Evolutionary conservation across 2,888 invertebrate genomes (phyloP).

Genomic region (Orthosia incerta): DNA sequence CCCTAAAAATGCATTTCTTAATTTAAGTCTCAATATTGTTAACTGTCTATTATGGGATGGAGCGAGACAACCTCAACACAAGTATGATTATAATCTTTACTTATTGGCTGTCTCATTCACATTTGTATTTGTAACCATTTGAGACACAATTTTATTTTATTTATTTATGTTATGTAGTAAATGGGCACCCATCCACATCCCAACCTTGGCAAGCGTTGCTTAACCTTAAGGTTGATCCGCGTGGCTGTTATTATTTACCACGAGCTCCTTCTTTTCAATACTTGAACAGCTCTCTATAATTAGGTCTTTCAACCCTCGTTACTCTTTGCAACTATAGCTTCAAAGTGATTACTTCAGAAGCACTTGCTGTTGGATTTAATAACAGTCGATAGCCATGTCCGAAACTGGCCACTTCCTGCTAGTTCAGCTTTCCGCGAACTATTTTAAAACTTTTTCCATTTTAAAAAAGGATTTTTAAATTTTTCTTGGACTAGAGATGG

Average conservation of each 20-base stretch:
- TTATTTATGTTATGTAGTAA: too few species aligned
- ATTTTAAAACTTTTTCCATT: constrained; percentile 52
- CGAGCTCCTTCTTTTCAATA: neutral
- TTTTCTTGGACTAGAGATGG: neutral
- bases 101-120: too few species aligned
- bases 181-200: too few species aligned
- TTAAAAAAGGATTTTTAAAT: constrained; percentile 30
- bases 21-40: too few species aligned
- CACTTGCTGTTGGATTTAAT: constrained; percentile 36
- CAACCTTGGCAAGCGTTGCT: too few species aligned
- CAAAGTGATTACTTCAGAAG: constrained; percentile 28
- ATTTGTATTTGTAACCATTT: too few species aligned
- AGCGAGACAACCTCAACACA: too few species aligned
- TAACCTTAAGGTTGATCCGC: too few species aligned
- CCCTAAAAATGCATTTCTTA: too few species aligned
- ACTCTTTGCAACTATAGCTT: constrained; percentile 6
- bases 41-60: too few species aligned
- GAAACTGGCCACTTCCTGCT: constrained; percentile 17
- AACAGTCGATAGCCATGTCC: constrained; percentile 24
- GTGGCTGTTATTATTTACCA: neutral
- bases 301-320: neutral
- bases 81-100: too few species aligned
- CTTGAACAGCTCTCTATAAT: constrained; percentile 6
- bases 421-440: constrained; percentile 17
- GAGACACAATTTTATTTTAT: too few species aligned